Base-by-base conservation (phyloP, 2,888 invertebrate genomes). In the Calameuta idolon region DNA sequence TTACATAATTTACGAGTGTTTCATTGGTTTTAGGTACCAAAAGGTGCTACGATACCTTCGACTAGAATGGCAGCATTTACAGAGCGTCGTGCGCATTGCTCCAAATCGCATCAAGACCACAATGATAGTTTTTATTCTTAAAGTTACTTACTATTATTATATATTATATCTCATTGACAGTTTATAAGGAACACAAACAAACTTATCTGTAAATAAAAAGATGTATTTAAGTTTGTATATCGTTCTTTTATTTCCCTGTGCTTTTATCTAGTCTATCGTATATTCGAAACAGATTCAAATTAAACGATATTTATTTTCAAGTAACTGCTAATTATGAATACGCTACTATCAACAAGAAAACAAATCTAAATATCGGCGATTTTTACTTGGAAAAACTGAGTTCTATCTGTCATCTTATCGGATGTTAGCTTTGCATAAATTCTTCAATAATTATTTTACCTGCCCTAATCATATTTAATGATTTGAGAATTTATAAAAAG, bases 1-100 rank as follows among this genome's bases (percentile, higher is more conserved):
- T 55, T 55, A 23, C 4, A 9, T 15, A 12, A 31, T 33, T 71
- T 71, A 71, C 34, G 2, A 55, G 12, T 40, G n/a, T 40, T 30
- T 37, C 34, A 71, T 30, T 30, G 35, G 35, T 74, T 55, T 35
- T 37, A 92, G 92, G 86, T 91, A 81, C 85, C 88, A 35, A 89
- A 87, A 84, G 91, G 91, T 78, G 89, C 91, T 81, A 90, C 87
- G 40, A 91, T 91, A 81, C 87, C 90, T 74, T 89, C 91, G 35
- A 87, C 89, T 31, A 87, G 91, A 83, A 91, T 91, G 89, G 88
- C 87, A 78, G 89, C 91, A 79, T 91, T 91, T 82, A 91, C 88
- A 78, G 91, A 91, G 79, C 88, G 91, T 81, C 89, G 91, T 80
- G 89, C 91, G 76, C 89, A 88, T 78, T 90, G 90, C 82, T 90